These are phyloP conservation scores for Smittia sp. DNA, from an alignment of 2,888 invertebrate genomes.

Conservation along the genomic window DNA sequence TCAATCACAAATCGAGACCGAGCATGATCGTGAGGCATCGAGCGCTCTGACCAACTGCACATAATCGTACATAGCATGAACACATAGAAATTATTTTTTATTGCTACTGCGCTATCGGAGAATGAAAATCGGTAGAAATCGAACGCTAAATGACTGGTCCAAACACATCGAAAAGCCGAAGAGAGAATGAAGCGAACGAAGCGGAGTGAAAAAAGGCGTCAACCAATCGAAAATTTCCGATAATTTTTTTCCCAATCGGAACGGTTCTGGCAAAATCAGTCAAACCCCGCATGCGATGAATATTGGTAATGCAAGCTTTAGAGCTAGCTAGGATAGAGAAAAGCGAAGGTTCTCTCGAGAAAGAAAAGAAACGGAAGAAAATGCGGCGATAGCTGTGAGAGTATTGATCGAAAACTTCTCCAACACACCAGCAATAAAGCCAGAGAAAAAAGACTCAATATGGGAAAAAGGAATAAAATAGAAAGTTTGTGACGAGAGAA, in stretches of 20 bases:
- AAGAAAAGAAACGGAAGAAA: background rate
- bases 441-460: background rate
- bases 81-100: slow-evolving; percentile 19
- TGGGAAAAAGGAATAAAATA: slow-evolving; percentile 29
- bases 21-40: slow-evolving; percentile 29
- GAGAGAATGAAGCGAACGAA: slow-evolving; percentile 13
- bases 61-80: slow-evolving; percentile 16
- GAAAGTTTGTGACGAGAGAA: background rate
- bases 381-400: slow-evolving; percentile 17
- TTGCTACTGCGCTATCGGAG: slow-evolving; percentile 37
- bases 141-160: slow-evolving; percentile 39
- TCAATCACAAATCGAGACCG: slow-evolving; percentile 15
- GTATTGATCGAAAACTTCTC: slow-evolving; percentile 35
- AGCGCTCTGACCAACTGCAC: slow-evolving; percentile 21
- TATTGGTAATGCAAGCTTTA: slow-evolving; percentile 15
- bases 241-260: slow-evolving; percentile 37
- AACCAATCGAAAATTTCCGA: slow-evolving; percentile 41
- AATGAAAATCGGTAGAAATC: slow-evolving; percentile 34
- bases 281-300: slow-evolving; percentile 25
- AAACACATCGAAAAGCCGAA: slow-evolving; percentile 2
- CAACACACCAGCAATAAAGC: slow-evolving; percentile 21
- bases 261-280: slow-evolving; percentile 29
- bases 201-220: slow-evolving; percentile 36
- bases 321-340: background rate
- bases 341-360: slow-evolving; percentile 2